phyloP scores from a whole-genome alignment of 2,113 vertebrate genomes.

The Amia ocellicauda region DNA sequence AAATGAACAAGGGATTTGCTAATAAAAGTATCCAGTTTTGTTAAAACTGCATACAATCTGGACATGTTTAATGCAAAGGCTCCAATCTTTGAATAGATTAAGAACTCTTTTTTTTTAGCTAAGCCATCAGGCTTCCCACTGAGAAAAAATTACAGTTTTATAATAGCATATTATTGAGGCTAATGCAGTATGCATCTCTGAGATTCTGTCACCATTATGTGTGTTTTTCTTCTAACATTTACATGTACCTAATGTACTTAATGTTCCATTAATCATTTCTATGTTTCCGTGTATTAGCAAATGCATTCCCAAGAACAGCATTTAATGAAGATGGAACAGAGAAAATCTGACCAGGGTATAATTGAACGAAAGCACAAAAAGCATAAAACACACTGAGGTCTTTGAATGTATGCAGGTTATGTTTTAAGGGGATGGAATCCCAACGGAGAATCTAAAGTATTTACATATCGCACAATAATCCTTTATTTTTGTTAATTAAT shows the following conservation, averaged over 20 bases:
- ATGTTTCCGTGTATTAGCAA: not conserved
- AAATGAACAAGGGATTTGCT: not conserved
- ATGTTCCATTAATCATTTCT: slow-evolving; percentile 4
- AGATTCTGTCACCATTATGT: slow-evolving; percentile 3
- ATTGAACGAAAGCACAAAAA: no score
- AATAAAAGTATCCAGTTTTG: not conserved
- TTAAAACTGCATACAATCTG: slow-evolving; percentile 3
- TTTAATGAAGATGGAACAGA: not conserved
- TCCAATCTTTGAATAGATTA: slow-evolving; percentile 1
- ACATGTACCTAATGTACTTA: slow-evolving; percentile 8
- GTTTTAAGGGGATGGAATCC: no score
- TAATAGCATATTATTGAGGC: not conserved
- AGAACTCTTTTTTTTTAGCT: not conserved
- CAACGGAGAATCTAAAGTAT: no score
- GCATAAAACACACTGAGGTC: no score
- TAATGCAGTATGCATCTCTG: not conserved
- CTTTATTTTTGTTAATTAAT: not conserved
- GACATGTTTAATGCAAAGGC: slow-evolving; percentile 3
- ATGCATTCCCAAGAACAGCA: not conserved
- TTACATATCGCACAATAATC: not conserved
- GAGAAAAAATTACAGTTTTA: slow-evolving; percentile 5
- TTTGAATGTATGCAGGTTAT: no score
- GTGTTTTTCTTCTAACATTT: not conserved
- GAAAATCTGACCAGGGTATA: no score
- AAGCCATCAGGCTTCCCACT: slow-evolving; percentile 1